Evolutionary conservation across 2,888 invertebrate genomes (phyloP), one percentile per base, ranked within the genome.

Genomic region (Drosophila meridiana): DNA sequence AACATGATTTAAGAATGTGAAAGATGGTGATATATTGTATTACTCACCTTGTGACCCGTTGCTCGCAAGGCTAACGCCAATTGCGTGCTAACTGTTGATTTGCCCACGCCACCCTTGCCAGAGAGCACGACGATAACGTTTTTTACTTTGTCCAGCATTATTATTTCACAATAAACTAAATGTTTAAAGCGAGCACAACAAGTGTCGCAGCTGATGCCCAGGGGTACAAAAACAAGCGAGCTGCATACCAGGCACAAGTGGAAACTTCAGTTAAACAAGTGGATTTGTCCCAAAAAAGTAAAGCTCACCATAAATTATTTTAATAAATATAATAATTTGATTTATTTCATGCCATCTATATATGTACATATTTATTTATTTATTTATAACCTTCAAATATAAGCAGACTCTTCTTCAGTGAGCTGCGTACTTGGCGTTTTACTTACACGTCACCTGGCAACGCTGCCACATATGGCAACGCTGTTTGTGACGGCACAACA

Each of bases 51-150:
- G 92, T 95, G 95, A 78, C 97, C 96, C 90, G 94, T 94, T 94
- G 97, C 95, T 92, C 96, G 96, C 13, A 99, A 94, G 28, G 97
- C 96, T 83, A 98, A 94, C 0, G 99, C 98, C 71, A 99, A 93
- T 92, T 99, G 98, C 2, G 98, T 97, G 92, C 98, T 97, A 13
- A 99, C 96, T 69, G 99, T 99, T 28, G 99, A 99, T 94, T 99
- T 99, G 14, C 99, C 99, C 34, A 99, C 99, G 47, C 99, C 99
- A 32, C 99, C 99, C 95, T 99, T 99, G 2, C 99, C 99, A 1
- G 99, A 99, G 59, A 99, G 94, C n/a, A 99, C 96, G 82, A 99
- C 94, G 88, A 99, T 95, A 48, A 98, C 94, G 92, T 97, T 96
- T 93, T 97, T 97, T 7, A 98, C 96, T 76, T 95, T 94, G 60